phyloP scores from a whole-genome alignment of 92 coral and sea anemone species.

The Epizoanthus illoricatus region DNA sequence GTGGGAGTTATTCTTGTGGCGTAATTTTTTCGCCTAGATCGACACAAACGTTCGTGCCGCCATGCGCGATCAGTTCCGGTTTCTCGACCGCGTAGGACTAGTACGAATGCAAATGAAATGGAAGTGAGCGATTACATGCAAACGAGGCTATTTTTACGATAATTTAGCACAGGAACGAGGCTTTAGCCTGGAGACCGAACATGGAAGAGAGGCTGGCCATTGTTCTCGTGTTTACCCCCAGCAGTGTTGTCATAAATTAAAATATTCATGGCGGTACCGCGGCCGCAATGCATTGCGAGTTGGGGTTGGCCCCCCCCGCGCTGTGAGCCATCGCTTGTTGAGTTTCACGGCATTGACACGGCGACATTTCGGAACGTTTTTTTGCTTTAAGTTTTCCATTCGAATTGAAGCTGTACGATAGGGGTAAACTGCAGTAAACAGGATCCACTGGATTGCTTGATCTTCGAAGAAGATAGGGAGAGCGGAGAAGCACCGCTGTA shows the following conservation, averaged over 20 bases:
- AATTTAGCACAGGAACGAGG: conserved; percentile 42
- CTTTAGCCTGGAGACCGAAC: not conserved
- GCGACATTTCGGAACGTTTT: conserved; percentile 96
- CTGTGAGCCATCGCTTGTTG: conserved; percentile 98
- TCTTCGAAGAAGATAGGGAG: conserved; percentile 72
- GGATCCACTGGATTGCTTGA: conserved; percentile 58
- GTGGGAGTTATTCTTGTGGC: not conserved
- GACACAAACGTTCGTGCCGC: conserved; percentile 39
- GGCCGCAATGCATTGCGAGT: conserved; percentile 94
- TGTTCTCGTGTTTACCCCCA: conserved; percentile 64
- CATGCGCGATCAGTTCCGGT: conserved; percentile 53
- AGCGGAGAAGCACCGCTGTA: conserved; percentile 70
- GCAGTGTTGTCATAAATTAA: conserved; percentile 65
- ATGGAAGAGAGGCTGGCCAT: conserved; percentile 67
- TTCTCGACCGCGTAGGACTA: conserved; percentile 48
- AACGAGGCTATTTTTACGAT: conserved; percentile 45
- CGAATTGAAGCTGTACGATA: conserved; percentile 74
- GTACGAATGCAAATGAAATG: conserved; percentile 29
- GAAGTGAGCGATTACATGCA: conserved; percentile 12
- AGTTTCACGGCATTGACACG: conserved; percentile 99
- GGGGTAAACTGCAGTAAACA: conserved; percentile 54
- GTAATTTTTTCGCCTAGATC: conserved; percentile 22
- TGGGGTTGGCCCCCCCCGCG: conserved; percentile 99
- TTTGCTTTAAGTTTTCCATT: conserved; percentile 87
- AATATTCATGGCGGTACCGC: conserved; percentile 65